Base-by-base conservation (phyloP, 2,113 vertebrate genomes). In the Nematolebias whitei region DNA sequence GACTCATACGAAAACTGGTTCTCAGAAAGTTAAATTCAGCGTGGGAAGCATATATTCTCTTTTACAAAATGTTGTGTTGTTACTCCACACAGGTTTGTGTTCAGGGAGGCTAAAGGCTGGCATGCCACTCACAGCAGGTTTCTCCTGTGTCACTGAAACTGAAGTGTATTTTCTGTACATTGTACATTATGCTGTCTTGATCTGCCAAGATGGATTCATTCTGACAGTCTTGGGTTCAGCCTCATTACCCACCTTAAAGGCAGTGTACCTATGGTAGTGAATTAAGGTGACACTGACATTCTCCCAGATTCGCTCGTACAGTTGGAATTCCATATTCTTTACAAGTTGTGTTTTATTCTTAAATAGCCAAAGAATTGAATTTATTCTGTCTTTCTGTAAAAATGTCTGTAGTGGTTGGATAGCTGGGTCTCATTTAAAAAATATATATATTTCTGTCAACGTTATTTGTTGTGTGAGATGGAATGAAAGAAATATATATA, bases 191-290 rank as follows among this genome's bases (percentile, higher is more conserved):
- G 14, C 1, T 23, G 29, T 49, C 29, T 20, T 43, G 22, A 62
- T 50, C 22, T 32, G 29, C 20, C 26, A 43, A 49, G 19, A 54
- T 12, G 39, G 19, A 51, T 63, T 63, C 5, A 40, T 23, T 24
- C 15, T 41, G 44, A 19, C 59, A 56, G 22, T 55, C 20, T 45
- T 55, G 45, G 55, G 23, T 29, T 53, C 23, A 43, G 38, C 49
- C 24, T 41, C 6, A 63, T 71, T 63, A 62, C 49, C 26, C 16
- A 58, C 43, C 35, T 51, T 54, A 61, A 70, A 54, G 22, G 10
- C 18, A 47, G 5, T 47, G 47, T 53, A 52, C 32, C 18, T 24
- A 38, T 43, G 40, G 18, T 14, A 22, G 53, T 23, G 24, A 71
- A 32, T 2, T 38, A 71, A 63, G 44, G 51, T 10, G 32, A 48